phyloP scores from a whole-genome alignment of 37 sponge, comb jelly and placozoan genomes.

The Chondrosia reniformis region DNA sequence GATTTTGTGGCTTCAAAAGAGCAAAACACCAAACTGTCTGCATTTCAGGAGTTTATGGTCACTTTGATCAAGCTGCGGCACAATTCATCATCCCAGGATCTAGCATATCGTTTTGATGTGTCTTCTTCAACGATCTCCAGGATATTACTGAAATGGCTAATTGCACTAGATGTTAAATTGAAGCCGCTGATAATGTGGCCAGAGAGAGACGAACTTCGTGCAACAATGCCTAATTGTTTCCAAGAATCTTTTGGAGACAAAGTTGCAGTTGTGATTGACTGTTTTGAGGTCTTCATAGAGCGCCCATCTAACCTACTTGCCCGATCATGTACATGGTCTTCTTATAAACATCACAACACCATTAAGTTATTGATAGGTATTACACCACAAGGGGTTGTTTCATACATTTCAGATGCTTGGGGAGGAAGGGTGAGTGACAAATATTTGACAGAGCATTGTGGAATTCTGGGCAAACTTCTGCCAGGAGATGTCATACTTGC shows the following conservation, averaged over 20 bases:
- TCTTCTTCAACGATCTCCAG: slow-evolving; percentile 35
- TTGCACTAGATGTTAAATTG: slow-evolving; percentile 19
- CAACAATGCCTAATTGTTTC: slow-evolving; percentile 65
- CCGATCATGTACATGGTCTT: slow-evolving; percentile 43
- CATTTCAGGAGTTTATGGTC: slow-evolving; percentile 54
- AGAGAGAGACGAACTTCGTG: slow-evolving; percentile 33
- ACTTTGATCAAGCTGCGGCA: slow-evolving; percentile 44
- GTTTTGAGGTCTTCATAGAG: slow-evolving; percentile 70
- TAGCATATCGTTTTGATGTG: slow-evolving; percentile 55
- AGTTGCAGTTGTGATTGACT: slow-evolving; percentile 59
- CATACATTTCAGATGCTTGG: slow-evolving; percentile 57
- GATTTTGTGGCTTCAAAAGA: background rate
- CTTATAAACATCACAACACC: slow-evolving; percentile 69
- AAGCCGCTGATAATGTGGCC: slow-evolving; percentile 62
- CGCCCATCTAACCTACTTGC: slow-evolving; percentile 47
- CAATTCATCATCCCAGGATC: slow-evolving; percentile 21
- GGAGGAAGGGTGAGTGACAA: slow-evolving; percentile 74
- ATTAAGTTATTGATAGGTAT: slow-evolving; percentile 57
- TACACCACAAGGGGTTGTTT: slow-evolving; percentile 64
- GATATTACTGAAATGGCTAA: slow-evolving; percentile 30
- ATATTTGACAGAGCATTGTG: slow-evolving; percentile 60
- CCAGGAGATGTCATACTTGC: slow-evolving; percentile 75
- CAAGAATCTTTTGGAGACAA: slow-evolving; percentile 27
- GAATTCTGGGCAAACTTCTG: slow-evolving; percentile 42
- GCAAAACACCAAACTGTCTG: slow-evolving; percentile 18